phyloP scores from a whole-genome alignment of 2,113 vertebrate genomes.

The Cichladusa arquata region DNA sequence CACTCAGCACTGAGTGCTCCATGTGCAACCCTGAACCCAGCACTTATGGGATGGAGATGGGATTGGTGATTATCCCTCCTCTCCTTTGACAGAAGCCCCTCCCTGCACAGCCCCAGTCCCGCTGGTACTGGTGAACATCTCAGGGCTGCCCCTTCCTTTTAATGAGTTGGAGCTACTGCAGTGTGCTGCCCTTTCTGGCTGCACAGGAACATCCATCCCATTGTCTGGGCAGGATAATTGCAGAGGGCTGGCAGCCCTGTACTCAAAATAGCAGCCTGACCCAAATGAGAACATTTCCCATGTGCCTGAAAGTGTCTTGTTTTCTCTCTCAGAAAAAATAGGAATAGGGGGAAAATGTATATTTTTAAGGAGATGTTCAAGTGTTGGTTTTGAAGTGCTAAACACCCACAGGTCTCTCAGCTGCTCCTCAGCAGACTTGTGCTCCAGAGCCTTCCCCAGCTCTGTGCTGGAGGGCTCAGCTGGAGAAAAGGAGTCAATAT shows the following conservation, averaged over 20 bases:
- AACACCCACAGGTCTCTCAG: background rate
- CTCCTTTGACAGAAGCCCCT: background rate
- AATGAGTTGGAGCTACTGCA: background rate
- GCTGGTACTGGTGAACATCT: background rate
- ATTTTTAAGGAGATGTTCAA: background rate
- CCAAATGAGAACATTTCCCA: background rate
- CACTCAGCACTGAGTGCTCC: background rate
- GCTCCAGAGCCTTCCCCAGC: background rate
- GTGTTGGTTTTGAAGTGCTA: background rate
- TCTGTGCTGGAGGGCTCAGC: background rate
- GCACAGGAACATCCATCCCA: background rate
- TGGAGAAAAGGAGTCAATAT: background rate
- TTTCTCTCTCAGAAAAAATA: background rate
- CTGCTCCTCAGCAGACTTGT: background rate
- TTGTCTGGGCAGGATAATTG: background rate
- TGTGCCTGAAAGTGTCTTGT: background rate
- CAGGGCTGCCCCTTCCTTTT: background rate
- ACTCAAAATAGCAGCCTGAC: background rate
- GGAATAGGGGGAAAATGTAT: background rate
- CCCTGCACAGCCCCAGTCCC: background rate
- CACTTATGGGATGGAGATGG: background rate
- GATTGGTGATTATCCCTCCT: background rate
- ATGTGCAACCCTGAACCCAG: background rate
- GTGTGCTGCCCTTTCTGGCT: background rate
- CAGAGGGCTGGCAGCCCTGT: background rate